Evolutionary conservation across 2,797 vertebrate species (phyloP), one percentile per base, ranked within the genome.

Genomic region (Diceros bicornis): DNA sequence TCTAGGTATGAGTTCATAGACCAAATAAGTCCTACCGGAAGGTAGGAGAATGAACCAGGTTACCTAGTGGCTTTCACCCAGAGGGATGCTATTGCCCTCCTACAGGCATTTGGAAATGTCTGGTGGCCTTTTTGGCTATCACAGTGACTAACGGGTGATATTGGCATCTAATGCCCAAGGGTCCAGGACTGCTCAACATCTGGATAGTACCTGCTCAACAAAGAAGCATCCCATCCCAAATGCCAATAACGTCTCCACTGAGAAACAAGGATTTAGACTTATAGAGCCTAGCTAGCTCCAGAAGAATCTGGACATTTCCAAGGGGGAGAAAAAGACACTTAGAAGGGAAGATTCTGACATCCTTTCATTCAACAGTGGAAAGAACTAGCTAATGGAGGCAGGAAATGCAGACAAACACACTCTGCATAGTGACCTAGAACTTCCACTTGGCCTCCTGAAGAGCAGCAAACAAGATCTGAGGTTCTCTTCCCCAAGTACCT

Each of bases 1-100:
- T 91, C 21, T 86, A 91, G 93, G 95, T 81, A 90, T 34, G 68
- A 89, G 17, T 66, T 93, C 81, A 13, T 32, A 94, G 77, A 57
- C 68, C 6, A 16, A 25, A 1, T 6, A 59, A 5, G 11, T 64
- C 34, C 37, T 50, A 32, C 34, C 66, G 77, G 47, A n/a, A 41
- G 23, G 27, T 52, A 2, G 64, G 20, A 59, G 27, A 47, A 77
- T 44, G 13, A 20, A 37, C 44, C 47, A 52, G 69, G 29, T n/a
- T 25, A 62, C 72, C 41, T 25, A 14, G 50, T 6, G 59, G 27
- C 50, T 71, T 74, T 74, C 37, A 47, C 55, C 14, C 0, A 3
- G 9, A 29, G 21, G 29, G 57, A 59, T 25, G 47, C n/a, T 57
- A 7, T 0, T 37, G 61, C 11, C 44, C 59, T 34, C 29, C 61